Base-by-base conservation (phyloP, 2,113 vertebrate genomes). In the Oriolus oriolus region DNA sequence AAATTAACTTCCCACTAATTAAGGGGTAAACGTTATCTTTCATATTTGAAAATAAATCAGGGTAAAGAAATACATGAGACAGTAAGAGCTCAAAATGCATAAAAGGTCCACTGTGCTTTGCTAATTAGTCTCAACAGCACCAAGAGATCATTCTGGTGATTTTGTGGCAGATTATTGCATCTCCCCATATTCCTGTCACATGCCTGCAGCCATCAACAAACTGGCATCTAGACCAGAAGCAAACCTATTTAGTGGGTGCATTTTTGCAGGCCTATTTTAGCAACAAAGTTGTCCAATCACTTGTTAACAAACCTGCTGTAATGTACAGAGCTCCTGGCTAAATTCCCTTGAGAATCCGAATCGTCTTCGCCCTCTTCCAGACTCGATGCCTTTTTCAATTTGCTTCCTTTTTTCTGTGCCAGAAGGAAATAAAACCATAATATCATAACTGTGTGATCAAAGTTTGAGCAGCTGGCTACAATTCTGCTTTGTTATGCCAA, bases 321-420 rank as follows among this genome's bases (percentile, higher is more conserved):
- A 95, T 98, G 98, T 22, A 97, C 92, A 10, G 98, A 98, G 66
- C 97, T 98, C 75, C 98, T 97, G 54, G 98, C 97, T 61, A 98
- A 89, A 52, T 98, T 98, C 87, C 98, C 98, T 63, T 98, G 98
- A 71, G 98, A 97, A 94, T 99, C 99, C 11, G 89, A 98, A 71
- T 98, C 98, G 2, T 98, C 98, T n/a, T 98, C 99, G 0, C 98
- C 98, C 81, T 99, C 99, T 92, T 99, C 99, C 90, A 99, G 96
- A 89, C 99, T 99, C 12, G 98, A 97, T 1, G 96, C 93, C 94
- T 98, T 99, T 98, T 99, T 99, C 90, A 99, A 92, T 94, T 99
- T 99, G 93, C 96, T 97, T 17, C 98, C 96, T 98, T 99, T 99
- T 97, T 99, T 99, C 99, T 99, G 95, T 61, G 90, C 57, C 69